These are phyloP conservation scores for Pantherophis vulpinus DNA, from an alignment of 2,797 vertebrate genomes.

Conservation along the genomic window DNA sequence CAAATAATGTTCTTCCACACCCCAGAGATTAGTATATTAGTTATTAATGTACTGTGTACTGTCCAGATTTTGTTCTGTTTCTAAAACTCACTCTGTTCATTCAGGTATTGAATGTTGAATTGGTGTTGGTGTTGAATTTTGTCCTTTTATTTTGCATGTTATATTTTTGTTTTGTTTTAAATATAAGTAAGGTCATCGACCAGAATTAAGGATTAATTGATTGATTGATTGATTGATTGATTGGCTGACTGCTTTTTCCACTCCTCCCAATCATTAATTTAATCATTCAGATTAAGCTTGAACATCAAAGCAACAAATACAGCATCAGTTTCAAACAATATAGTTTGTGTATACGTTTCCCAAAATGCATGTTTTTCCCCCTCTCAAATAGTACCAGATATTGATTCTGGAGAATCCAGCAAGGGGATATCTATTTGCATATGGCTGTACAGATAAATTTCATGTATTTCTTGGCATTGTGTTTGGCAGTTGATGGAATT, in stretches of 20 bases:
- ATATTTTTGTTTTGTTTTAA: background rate
- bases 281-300: background rate
- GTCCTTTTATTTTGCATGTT: background rate
- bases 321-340: background rate
- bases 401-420: conserved; percentile 30
- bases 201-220: background rate
- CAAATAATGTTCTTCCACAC: background rate
- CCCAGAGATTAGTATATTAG: too few species aligned
- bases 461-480: conserved; percentile 49
- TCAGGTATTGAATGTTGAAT: background rate
- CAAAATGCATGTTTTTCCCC: background rate
- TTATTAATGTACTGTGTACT: background rate
- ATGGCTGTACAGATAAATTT: conserved; percentile 53
- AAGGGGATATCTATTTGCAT: conserved; percentile 60
- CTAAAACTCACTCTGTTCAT: background rate
- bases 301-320: background rate
- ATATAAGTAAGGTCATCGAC: background rate
- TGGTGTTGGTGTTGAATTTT: background rate
- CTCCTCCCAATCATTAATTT: background rate
- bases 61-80: background rate
- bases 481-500: conserved; percentile 57
- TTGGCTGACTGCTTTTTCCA: background rate
- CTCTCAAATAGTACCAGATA: background rate
- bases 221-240: background rate
- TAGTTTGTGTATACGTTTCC: background rate